Evolutionary conservation across 2,113 vertebrate genomes (phyloP), one percentile per base, ranked within the genome.

Genomic region (Beaufortia kweichowensis): DNA sequence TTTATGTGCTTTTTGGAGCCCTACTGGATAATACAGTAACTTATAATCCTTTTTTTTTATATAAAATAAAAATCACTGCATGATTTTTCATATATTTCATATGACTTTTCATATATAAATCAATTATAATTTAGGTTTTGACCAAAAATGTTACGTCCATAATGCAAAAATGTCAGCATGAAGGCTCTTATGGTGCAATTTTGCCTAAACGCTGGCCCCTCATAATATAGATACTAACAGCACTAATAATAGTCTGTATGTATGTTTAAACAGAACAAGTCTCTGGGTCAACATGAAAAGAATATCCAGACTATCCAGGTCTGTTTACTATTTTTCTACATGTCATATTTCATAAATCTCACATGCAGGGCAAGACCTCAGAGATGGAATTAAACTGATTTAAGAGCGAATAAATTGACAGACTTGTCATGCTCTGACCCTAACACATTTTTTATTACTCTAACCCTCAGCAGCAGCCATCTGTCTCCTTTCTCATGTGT

Each of bases 261-360:
- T 28, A 21, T 68, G 26, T 53, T 68, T 31, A 53, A 53, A 68
- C 31, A 68, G 65, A 68, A 53, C n/a, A 10, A 53, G 46, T 68
- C 65, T 68, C 65, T 68, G 43, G 46, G 65, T 31, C 19, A 68
- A 29, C 26, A 68, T 4, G 26, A 50, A 68, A 50, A 50, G 65
- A 28, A 68, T 8, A 66, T 46, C 15, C 26, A 1, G 7, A 4
- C 23, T 28, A 15, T 66, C 1, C 15, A 26, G 24, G 26, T 21
- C 39, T 41, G 17, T 46, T 66, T 46, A 66, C 24, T 19, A 46
- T 66, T 26, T 66, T 46, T 28, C 14, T 64, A 28, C 23, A 46
- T 19, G 39, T 23, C 21, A 41, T 41, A 41, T 24, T 64, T 39
- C 6, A 64, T 6, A 39, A 61, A 24, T 23, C 62, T 15, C 61